These are phyloP conservation scores for Scortum barcoo DNA, from an alignment of 2,113 vertebrate species.

Conservation along the genomic window DNA sequence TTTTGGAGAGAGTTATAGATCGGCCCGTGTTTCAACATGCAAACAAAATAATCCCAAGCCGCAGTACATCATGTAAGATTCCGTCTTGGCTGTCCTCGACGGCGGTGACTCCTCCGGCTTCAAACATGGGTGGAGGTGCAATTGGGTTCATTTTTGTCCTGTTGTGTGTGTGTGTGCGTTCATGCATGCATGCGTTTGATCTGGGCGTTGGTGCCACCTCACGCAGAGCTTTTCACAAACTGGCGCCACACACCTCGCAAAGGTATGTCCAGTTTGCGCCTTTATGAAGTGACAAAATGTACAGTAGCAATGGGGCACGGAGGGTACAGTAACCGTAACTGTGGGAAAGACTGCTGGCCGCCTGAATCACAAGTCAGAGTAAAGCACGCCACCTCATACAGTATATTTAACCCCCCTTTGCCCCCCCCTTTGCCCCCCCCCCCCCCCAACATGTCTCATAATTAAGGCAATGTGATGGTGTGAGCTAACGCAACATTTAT, in stretches of 20 bases:
- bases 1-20: constrained; percentile 67
- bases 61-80: constrained; percentile 39
- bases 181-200: constrained; percentile 4
- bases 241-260: constrained; percentile 33
- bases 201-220: background rate
- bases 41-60: constrained; percentile 61
- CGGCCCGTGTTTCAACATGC: constrained; percentile 47
- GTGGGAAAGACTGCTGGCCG: constrained; percentile 7
- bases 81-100: constrained; percentile 3
- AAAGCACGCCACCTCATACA: constrained; percentile 25
- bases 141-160: background rate
- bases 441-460: constrained; percentile 31
- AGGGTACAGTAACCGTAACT: constrained; percentile 44
- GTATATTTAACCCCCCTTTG: constrained; percentile 58
- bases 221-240: constrained; percentile 7
- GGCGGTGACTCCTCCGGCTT: constrained; percentile 10
- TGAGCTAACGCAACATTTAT: constrained; percentile 38
- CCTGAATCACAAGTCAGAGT: constrained; percentile 38
- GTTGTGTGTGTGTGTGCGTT: background rate
- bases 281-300: constrained; percentile 59
- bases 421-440: no score
- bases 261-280: constrained; percentile 36
- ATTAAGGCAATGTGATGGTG: constrained; percentile 26
- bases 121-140: constrained; percentile 23
- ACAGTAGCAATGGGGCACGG: constrained; percentile 46